phyloP scores from a whole-genome alignment of 2,888 invertebrate species.

The Stenchaetothrips biformis region DNA sequence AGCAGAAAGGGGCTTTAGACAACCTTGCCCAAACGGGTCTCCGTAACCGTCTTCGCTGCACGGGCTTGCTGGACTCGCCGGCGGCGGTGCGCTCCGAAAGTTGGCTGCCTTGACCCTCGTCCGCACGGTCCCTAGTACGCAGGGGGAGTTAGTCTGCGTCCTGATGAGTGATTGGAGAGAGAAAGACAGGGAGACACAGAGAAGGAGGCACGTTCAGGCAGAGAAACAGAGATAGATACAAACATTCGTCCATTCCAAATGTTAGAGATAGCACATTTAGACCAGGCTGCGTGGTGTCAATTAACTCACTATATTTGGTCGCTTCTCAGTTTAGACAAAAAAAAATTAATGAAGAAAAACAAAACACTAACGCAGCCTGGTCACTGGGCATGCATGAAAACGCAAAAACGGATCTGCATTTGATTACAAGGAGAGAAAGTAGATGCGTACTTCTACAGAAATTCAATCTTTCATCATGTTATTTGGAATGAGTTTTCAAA shows the following conservation, averaged over 20 bases:
- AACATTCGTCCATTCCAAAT: not conserved
- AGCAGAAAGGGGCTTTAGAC: constrained; percentile 11
- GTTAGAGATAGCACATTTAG: not conserved
- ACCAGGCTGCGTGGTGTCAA: not conserved
- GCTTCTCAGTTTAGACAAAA: too few relatives aligned
- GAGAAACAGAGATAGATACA: constrained; percentile 12
- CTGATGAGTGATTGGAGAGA: not conserved
- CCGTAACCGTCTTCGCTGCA: constrained; percentile 68
- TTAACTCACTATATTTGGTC: not conserved
- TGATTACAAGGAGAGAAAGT: not conserved
- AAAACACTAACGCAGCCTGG: not conserved
- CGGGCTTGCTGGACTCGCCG: constrained; percentile 49
- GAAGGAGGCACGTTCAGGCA: constrained; percentile 1
- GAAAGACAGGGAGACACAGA: not conserved
- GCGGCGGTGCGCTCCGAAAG: constrained; percentile 40
- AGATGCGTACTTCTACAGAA: not conserved
- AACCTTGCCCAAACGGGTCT: constrained; percentile 77
- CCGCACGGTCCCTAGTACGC: constrained; percentile 24
- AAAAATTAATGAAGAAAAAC: too few relatives aligned
- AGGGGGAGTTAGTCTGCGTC: constrained; percentile 20
- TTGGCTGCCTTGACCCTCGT: constrained; percentile 27
- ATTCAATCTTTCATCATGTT: not conserved
- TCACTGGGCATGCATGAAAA: not conserved
- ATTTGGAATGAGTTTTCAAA: too few relatives aligned
- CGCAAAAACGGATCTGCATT: not conserved